Base-by-base conservation (phyloP, 1,140 invertebrate species). In the Drosophila arawakana region DNA sequence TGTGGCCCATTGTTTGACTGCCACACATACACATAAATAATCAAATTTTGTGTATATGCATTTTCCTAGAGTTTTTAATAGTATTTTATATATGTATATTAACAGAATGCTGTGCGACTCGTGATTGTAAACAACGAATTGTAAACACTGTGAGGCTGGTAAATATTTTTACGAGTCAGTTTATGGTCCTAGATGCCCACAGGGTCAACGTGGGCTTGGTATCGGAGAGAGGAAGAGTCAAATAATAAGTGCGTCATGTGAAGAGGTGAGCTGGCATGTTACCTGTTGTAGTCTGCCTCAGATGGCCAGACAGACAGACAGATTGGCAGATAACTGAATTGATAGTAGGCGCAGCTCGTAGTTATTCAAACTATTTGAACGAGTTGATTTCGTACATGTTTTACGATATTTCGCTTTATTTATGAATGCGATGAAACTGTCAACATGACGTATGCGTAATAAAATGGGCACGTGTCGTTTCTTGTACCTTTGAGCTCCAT, bases 91-190 rank as follows among this genome's bases (percentile, higher is more conserved):
- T 49, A 18, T 81, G 75, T 85, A 61, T 65, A 73, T 49, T 30
- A 73, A 68, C 55, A 61, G 55, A 47, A 37, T 47, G 49, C 43
- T 43, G 25, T 30, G 60, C 59, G 35, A 54, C 47, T 6, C 30
- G 52, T 11, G 73, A 77, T 50, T 82, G 76, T 86, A 88, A 83
- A 86, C 83, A 86, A 68, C 62, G 57, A 57, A 49, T 44, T 54
- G 60, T 55, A 66, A 66, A 65, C 62, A 58, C 73, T 74, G 65
- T 30, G 25, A 30, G 68, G 30, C 55, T 52, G 76, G 59, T 68
- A 78, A 76, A 86, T 88, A 83, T 88, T 82, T 86, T 82, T 88
- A 84, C 81, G 62, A 63, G 41, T 46, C 61, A 68, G 75, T 76
- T 79, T 79, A 88, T 72, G 78, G 63, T 63, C 60, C 81, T 35